Base-by-base conservation (phyloP, 2,797 vertebrate species). In the Coranthus polyacanthus region DNA sequence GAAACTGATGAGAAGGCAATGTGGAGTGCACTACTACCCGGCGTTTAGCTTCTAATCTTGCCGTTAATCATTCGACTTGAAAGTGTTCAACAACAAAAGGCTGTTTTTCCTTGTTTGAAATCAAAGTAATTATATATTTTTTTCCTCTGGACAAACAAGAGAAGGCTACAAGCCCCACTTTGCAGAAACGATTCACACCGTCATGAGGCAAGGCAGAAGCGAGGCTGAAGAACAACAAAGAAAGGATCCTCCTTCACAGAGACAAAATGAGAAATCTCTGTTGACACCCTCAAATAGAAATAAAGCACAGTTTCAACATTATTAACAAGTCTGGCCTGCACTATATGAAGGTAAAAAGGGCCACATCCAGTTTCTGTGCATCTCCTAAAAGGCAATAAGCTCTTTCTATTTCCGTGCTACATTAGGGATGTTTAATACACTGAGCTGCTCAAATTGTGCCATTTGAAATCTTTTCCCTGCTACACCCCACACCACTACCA, bases 21-120 rank as follows among this genome's bases (percentile, higher is more conserved):
- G 52, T 70, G 59, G 47, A 68, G 68, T 61, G 64, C 36, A 34
- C 53, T 44, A 80, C 72, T 50, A 72, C 65, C 49, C 43, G 1
- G 55, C 54, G 52, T 77, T 82, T 82, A 75, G 68, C 65, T 58
- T 79, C 64, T 72, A 77, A 81, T 88, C 68, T 79, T n/a, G 21
- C 57, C 9, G 29, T 69, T 81, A 85, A 85, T 88, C 81, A 76
- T 68, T 77, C 70, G 63, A 77, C 72, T 89, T 85, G 67, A 84
- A 85, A 82, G 66, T 75, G 56, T 78, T 82, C 39, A 54, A 80
- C 49, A 76, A 89, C 73, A 86, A 86, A 82, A 74, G 50, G 52
- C 63, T 29, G 3, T 22, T 43, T 44, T 61, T 38, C 36, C 26
- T 45, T 24, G 26, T 66, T 68, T 75, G 44, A 81, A 86, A 82